A percentile compares a stretch with the other conserved stretches of the same genome.
Conservation (phyloP, 1,140 invertebrate genomes). For the Ridgeia piscesae region DNA sequence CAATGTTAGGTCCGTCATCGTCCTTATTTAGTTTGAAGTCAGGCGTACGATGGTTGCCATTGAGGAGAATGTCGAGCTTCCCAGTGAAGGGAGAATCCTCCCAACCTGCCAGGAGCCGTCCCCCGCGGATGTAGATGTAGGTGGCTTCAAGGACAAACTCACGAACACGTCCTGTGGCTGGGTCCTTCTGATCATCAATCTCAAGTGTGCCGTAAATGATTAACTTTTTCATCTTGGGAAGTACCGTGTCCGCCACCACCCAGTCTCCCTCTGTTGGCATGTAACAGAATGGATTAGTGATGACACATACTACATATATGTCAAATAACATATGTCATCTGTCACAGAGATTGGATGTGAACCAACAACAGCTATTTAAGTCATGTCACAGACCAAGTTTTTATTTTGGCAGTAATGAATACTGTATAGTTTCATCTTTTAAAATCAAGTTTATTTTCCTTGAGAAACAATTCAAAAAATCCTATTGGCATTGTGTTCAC, state of each 20-base stretch:
- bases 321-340: too few species aligned
- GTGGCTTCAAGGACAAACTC: slow-evolving; percentile 30
- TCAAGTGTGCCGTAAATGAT: slow-evolving; percentile 49
- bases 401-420: too few species aligned
- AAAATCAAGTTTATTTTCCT: too few species aligned
- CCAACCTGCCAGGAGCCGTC: slow-evolving; percentile 51
- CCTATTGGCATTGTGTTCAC: too few species aligned
- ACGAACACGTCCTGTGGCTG: neutral
- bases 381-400: too few species aligned
- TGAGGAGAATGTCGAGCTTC: slow-evolving; percentile 39
- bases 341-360: too few species aligned
- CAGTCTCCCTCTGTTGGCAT: slow-evolving; percentile 42
- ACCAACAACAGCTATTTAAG: too few species aligned
- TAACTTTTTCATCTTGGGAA: slow-evolving; percentile 39
- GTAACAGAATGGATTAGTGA: neutral
- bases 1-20: slow-evolving; percentile 36
- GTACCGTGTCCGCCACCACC: slow-evolving; percentile 41
- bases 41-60: slow-evolving; percentile 38
- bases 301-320: too few species aligned
- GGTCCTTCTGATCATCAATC: slow-evolving; percentile 32
- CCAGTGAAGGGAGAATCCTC: slow-evolving; percentile 42
- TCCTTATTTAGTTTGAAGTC: slow-evolving; percentile 34
- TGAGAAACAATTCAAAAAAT: too few species aligned
- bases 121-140: slow-evolving; percentile 44
- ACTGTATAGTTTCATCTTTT: too few species aligned